Conservation (phyloP, 1,140 invertebrate genomes). For the Cydia strobilella region DNA sequence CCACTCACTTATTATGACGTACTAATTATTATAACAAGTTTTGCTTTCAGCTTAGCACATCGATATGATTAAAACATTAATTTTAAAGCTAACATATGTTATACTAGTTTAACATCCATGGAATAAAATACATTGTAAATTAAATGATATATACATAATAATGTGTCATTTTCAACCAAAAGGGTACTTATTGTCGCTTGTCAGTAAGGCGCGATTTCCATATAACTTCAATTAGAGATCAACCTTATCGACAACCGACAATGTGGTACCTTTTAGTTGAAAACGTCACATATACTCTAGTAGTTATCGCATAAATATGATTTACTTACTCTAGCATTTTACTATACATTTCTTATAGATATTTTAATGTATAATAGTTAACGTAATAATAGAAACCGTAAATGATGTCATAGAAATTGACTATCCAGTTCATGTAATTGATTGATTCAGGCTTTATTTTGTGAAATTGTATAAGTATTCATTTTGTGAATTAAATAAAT, state of each 20-base stretch:
- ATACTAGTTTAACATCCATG: constrained; percentile 17
- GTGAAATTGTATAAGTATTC: not conserved
- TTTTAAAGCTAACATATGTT: constrained; percentile 23
- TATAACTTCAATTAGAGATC: no score
- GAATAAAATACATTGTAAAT: constrained; percentile 22
- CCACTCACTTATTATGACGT: constrained; percentile 25
- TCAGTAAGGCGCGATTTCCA: no score
- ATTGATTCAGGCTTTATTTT: not conserved
- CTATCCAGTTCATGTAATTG: constrained; percentile 1
- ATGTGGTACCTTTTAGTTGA: no score
- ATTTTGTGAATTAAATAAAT: not conserved
- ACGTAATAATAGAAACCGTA: not conserved
- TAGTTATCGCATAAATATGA: constrained; percentile 8
- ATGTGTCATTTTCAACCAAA: no score
- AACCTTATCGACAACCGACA: no score
- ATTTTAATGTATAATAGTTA: not conserved
- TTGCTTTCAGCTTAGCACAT: constrained; percentile 28
- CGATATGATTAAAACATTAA: constrained; percentile 30
- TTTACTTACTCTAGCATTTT: constrained; percentile 5
- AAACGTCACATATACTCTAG: not conserved
- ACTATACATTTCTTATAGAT: constrained; percentile 17
- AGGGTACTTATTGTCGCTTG: no score
- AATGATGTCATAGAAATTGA: constrained; percentile 3
- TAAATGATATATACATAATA: not conserved
- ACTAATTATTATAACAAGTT: constrained; percentile 31